Evolutionary conservation across 2,797 vertebrate species (phyloP), one percentile per base, ranked within the genome.

Genomic region (Pseudochromis fuscus): DNA sequence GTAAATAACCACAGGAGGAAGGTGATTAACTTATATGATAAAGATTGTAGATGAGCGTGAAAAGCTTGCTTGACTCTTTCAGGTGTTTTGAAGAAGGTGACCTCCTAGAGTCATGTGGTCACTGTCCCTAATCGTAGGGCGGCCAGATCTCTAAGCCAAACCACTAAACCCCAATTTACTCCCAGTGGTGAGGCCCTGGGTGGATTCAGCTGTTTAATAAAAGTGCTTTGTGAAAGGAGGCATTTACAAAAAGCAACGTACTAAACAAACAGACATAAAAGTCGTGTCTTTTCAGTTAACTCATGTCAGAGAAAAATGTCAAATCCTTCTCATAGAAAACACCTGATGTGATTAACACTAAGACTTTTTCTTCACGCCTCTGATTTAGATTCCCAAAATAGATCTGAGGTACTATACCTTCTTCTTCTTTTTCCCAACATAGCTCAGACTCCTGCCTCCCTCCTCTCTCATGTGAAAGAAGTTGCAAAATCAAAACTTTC

Each of bases 401-500:
- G 30, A 38, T 57, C 15, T 64, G 16, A 25, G 11, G 16, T 11
- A 1, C 15, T n/a, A 12, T 10, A 0, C 1, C 19, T 55, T 19
- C 18, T 16, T 48, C 25, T 4, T 38, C 19, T n/a, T 57, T 9
- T 4, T 8, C 13, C n/a, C 12, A 15, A 23, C 8, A 11, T 30
- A 38, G 16, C 13, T 19, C 12, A 33, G 48, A 28, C 9, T 59
- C 12, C 7, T 23, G 10, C 40, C 33, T 42, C 6, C 40, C 7
- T 35, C 33, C 40, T 21, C 6, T 49, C 9, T 63, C 56, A 21
- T 48, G 18, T 70, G 18, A 25, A 40, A 70, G 10, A 58, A 57
- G 6, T 49, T 77, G 8, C 31, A 46, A 67, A 63, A n/a, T n/a
- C 10, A 42, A 60, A 60, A 35, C 37, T 25, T 72, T 60, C 18